Conservation (phyloP, 2,797 vertebrate species). For the Melanotaenia trifasciata region DNA sequence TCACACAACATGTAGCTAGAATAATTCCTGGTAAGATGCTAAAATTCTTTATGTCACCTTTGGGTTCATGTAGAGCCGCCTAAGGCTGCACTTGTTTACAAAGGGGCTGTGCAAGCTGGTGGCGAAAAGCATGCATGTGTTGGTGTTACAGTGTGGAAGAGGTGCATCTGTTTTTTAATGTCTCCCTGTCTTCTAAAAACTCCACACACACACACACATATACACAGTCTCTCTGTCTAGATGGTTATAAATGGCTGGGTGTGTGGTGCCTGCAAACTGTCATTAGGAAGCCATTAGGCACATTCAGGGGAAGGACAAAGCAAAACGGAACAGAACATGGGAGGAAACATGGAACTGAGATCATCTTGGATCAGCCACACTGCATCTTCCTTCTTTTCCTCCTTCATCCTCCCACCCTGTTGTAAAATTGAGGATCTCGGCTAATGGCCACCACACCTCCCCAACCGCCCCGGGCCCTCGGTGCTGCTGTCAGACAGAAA, state of each 20-base stretch:
- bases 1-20: slow-evolving; percentile 53
- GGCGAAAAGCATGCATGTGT: slow-evolving; percentile 59
- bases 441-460: slow-evolving; percentile 77
- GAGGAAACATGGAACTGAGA: slow-evolving; percentile 68
- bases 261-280: slow-evolving; percentile 80
- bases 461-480: slow-evolving; percentile 64
- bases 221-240: slow-evolving; percentile 58
- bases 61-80: slow-evolving; percentile 51
- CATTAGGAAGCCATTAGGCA: slow-evolving; percentile 83
- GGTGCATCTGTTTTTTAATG: slow-evolving; percentile 73
- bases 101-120: slow-evolving; percentile 43
- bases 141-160: slow-evolving; percentile 39
- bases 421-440: slow-evolving; percentile 72
- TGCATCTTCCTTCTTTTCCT: slow-evolving; percentile 50
- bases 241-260: slow-evolving; percentile 78
- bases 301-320: slow-evolving; percentile 71
- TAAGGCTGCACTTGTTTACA: slow-evolving; percentile 60
- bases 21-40: slow-evolving; percentile 53
- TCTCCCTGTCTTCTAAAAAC: slow-evolving; percentile 55
- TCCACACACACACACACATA: slow-evolving; percentile 27
- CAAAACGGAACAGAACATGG: slow-evolving; percentile 60
- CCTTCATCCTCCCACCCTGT: slow-evolving; percentile 72
- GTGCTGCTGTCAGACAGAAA: slow-evolving; percentile 66
- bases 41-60: slow-evolving; percentile 64
- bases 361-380: slow-evolving; percentile 58